Percentiles rank a stretch among this genome's conserved stretches.
Conservation (phyloP, 2,113 vertebrate genomes). For the Daboia siamensis region DNA sequence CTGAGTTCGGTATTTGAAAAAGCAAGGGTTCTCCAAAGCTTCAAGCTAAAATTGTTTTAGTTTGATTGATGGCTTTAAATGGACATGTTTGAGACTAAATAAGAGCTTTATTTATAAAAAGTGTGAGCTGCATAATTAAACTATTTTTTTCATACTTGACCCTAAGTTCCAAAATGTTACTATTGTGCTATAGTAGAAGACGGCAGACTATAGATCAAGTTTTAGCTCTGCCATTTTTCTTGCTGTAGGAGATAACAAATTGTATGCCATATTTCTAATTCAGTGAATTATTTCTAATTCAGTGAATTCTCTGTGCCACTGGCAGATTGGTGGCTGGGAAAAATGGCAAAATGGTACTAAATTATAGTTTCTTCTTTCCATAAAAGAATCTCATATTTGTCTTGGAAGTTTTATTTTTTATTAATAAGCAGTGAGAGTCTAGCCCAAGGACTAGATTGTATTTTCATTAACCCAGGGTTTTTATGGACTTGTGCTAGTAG, state of each 20-base stretch:
- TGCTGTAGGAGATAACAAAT: neutral
- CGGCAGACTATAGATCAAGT: neutral
- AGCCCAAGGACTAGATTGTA: neutral
- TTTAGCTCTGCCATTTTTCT: neutral
- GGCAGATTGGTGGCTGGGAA: neutral
- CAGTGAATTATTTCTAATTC: neutral
- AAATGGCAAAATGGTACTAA: neutral
- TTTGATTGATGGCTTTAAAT: neutral
- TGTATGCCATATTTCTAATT: neutral
- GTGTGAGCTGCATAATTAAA: neutral
- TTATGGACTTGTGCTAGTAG: neutral
- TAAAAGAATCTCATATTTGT: neutral
- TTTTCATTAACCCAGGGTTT: neutral
- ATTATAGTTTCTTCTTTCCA: neutral
- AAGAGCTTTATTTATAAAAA: neutral
- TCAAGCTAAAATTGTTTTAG: neutral
- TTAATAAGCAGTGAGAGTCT: neutral
- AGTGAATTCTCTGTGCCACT: neutral
- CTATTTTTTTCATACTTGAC: neutral
- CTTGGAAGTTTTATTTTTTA: neutral
- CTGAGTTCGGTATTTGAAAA: neutral
- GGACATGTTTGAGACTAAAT: neutral
- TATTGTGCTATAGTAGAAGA: neutral
- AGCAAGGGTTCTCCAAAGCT: neutral
- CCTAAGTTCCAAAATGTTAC: neutral